phyloP scores from a whole-genome alignment of 2,113 vertebrate species.

The Smithornis capensis region DNA sequence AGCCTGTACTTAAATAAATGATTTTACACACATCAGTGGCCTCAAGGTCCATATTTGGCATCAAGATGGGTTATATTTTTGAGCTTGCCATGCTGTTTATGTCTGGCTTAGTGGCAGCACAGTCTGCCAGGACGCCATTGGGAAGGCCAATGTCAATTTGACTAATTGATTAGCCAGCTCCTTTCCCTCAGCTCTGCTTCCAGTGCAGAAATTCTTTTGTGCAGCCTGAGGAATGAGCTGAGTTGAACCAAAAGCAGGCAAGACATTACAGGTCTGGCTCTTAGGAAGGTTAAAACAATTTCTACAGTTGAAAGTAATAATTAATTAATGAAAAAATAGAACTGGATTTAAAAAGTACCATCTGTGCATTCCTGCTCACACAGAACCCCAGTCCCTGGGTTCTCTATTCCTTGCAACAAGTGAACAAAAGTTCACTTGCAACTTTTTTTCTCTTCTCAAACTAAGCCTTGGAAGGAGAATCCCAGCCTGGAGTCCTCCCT shows the following conservation, averaged over 20 bases:
- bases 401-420: too few species aligned
- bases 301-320: background rate
- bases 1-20: background rate
- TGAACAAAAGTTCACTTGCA: background rate
- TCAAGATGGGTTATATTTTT: background rate
- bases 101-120: constrained; percentile 15
- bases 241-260: background rate
- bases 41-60: constrained; percentile 25
- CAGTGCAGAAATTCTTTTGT: background rate
- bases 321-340: background rate
- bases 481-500: background rate
- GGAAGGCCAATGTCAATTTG: constrained; percentile 26
- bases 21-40: background rate
- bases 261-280: background rate
- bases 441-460: background rate
- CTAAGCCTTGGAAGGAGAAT: background rate
- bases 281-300: background rate
- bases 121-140: background rate
- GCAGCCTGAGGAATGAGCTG: background rate
- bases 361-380: background rate
- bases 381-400: background rate
- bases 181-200: background rate
- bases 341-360: background rate
- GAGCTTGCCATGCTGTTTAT: background rate
- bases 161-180: constrained; percentile 28